Evolutionary conservation across 1,140 invertebrate species (phyloP).

Genomic region (Orius laevigatus): DNA sequence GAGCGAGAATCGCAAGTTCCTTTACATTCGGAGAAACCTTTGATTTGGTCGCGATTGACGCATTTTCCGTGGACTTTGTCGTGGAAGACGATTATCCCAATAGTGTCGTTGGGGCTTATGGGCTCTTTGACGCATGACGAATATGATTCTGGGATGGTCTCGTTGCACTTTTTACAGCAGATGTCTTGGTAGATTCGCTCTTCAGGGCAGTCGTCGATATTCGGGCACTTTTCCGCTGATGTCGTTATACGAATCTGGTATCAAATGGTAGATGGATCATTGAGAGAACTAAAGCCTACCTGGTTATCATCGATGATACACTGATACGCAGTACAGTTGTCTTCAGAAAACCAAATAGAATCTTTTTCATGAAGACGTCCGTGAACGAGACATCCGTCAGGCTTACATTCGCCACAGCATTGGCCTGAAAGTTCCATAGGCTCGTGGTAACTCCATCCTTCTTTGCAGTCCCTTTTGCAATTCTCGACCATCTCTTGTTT

Average conservation of each 20-base stretch:
- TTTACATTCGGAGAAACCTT: constrained; percentile 42
- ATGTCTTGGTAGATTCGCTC: constrained; percentile 37
- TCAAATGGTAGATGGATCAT: constrained; percentile 1
- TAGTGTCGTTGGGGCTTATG: constrained; percentile 32
- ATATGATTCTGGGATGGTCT: constrained; percentile 21
- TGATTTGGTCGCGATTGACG: constrained; percentile 36
- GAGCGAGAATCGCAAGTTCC: constrained; percentile 47
- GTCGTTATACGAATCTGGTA: constrained; percentile 35
- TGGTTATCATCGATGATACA: constrained; percentile 35
- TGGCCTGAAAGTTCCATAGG: constrained; percentile 24
- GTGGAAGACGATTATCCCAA: constrained; percentile 33
- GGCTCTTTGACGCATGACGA: constrained; percentile 26
- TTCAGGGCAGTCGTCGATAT: constrained; percentile 37
- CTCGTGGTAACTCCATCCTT: constrained; percentile 37
- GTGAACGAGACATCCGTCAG: constrained; percentile 42
- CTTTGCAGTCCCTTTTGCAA: constrained; percentile 25
- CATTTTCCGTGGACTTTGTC: constrained; percentile 36
- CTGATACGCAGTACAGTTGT: constrained; percentile 46
- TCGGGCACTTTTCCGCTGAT: constrained; percentile 37
- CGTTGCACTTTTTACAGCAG: constrained; percentile 48
- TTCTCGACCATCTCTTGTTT: constrained; percentile 25
- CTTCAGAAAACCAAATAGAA: constrained; percentile 38
- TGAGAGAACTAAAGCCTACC: constrained; percentile 23
- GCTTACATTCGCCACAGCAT: constrained; percentile 57
- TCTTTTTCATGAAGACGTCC: constrained; percentile 33